These are phyloP conservation scores for Willisornis vidua DNA, from an alignment of 2,113 vertebrate species.

Conservation along the genomic window DNA sequence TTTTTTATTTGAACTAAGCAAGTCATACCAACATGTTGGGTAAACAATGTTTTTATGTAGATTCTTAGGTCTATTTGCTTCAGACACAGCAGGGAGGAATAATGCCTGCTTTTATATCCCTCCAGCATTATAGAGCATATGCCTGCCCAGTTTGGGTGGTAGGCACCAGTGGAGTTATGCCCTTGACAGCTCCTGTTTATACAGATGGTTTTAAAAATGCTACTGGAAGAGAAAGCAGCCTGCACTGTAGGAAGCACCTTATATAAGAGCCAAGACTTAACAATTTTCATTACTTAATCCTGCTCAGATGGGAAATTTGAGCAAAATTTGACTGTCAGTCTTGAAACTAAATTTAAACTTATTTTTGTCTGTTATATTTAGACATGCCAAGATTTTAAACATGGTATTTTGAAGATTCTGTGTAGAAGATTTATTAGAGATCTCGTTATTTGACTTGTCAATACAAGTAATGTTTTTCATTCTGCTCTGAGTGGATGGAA, in stretches of 20 bases:
- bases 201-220: neutral
- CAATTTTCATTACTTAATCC: neutral
- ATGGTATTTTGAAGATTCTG: neutral
- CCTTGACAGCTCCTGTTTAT: neutral
- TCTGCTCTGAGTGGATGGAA: neutral
- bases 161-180: neutral
- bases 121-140: neutral
- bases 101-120: neutral
- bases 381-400: neutral
- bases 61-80: neutral
- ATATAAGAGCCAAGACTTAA: neutral
- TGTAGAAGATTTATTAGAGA: neutral
- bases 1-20: neutral
- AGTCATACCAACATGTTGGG: fast-evolving
- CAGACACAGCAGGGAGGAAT: neutral
- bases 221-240: neutral
- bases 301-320: neutral
- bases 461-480: neutral
- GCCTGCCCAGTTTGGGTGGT: neutral
- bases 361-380: neutral
- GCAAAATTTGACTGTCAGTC: neutral
- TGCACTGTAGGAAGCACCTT: neutral
- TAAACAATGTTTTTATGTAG: neutral
- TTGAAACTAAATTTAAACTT: neutral
- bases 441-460: neutral